A percentile compares a stretch with the other conserved stretches of the same genome.
phyloP scores from a whole-genome alignment of 2,888 invertebrate species.

The Lasioglossum zephyrum region DNA sequence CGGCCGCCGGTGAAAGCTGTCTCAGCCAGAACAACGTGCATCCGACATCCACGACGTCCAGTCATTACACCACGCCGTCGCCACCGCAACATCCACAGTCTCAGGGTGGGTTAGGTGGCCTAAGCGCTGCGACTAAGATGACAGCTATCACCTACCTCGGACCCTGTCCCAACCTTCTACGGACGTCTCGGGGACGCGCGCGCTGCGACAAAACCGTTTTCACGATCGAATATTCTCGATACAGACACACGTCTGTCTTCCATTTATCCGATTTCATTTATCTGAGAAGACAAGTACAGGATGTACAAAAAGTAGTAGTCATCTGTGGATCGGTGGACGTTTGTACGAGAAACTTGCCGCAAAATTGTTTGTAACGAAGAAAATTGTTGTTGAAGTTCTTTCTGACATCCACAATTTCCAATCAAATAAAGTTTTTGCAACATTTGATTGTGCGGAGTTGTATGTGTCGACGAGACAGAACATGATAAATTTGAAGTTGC shows the following conservation, averaged over 20 bases:
- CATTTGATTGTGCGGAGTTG: too few species aligned
- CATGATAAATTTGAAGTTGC: too few species aligned
- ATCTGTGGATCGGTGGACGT: too few species aligned
- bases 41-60: constrained; percentile 82
- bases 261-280: neutral
- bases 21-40: constrained; percentile 77
- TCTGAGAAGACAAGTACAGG: too few species aligned
- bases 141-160: neutral
- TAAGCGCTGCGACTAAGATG: neutral
- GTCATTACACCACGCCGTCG: constrained; percentile 84
- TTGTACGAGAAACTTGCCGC: too few species aligned
- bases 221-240: neutral
- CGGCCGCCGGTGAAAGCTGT: constrained; percentile 80
- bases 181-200: neutral
- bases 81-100: constrained; percentile 82
- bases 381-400: too few species aligned
- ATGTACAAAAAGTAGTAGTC: too few species aligned
- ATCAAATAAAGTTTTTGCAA: too few species aligned
- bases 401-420: too few species aligned
- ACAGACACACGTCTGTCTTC: neutral
- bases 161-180: neutral
- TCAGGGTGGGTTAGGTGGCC: constrained; percentile 75
- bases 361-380: too few species aligned
- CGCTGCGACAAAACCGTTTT: neutral
- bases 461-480: too few species aligned